Evolutionary conservation across 2,888 invertebrate species (phyloP).

Genomic region (Fragum whitleyi): DNA sequence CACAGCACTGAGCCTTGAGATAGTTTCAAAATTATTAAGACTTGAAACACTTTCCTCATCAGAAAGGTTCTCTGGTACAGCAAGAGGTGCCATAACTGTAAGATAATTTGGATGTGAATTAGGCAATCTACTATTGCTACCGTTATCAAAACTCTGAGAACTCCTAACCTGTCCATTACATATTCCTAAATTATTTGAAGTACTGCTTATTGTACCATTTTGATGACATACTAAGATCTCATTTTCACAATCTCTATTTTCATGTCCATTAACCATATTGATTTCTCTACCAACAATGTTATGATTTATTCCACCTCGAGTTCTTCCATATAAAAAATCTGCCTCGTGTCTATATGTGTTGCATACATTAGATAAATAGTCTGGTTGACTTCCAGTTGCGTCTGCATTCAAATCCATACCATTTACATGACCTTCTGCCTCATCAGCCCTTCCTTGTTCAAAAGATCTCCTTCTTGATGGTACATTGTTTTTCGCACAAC

Average conservation of each 20-base stretch:
- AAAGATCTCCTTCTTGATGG: slow-evolving; percentile 19
- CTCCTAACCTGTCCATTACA: not conserved
- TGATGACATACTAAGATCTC: not conserved
- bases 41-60: slow-evolving; percentile 59
- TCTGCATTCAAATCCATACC: slow-evolving; percentile 34
- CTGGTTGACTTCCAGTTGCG: not conserved
- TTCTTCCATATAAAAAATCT: slow-evolving; percentile 48
- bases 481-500: not conserved
- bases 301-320: slow-evolving; percentile 37
- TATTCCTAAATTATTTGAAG: not conserved
- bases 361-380: slow-evolving; percentile 47
- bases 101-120: not conserved
- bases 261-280: not conserved
- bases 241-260: not conserved
- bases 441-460: slow-evolving; percentile 29
- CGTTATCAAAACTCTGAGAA: not conserved
- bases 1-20: not conserved
- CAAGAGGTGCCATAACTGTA: slow-evolving; percentile 59
- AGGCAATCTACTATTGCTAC: not conserved
- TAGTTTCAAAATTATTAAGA: not conserved
- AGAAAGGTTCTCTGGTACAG: slow-evolving; percentile 64
- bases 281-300: not conserved
- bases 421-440: slow-evolving; percentile 25
- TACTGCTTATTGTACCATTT: not conserved
- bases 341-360: slow-evolving; percentile 50